Base-by-base conservation (phyloP, 2,113 vertebrate genomes). In the Corythaeola cristata region DNA sequence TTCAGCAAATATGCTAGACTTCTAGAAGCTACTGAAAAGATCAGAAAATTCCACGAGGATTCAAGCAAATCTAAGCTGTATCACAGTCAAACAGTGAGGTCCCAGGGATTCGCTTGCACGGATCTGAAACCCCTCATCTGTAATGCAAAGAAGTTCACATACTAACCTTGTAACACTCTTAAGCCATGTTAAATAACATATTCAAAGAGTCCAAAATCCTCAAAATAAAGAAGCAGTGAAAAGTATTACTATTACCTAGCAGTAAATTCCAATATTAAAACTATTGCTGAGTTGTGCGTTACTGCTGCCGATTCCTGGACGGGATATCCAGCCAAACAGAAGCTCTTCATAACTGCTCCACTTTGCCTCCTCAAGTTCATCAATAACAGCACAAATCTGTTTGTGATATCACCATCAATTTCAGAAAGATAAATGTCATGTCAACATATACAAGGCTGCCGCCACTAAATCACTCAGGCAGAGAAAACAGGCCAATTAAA, bases 361-460 rank as follows among this genome's bases (percentile, higher is more conserved):
- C 67, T 96, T 90, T 47, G 63, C 55, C 78, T 94, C n/a, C 67
- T 73, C 26, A 39, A 84, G 59, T 55, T 79, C 82, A 90, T 85
- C 85, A 89, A 5, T 85, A 92, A 89, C 68, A 78, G 83, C 68
- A 83, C 73, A 74, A 86, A 86, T 92, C 88, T 92, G 90, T 67
- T 90, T 73, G 79, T 50, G 79, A 28, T 84, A 93, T 50, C 89
- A 56, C 84, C 66, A 76, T 89, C 78, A 75, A 33, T 66, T 92
- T 77, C 56, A 84, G 39, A 88, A 81, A 94, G 85, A 94, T n/a
- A 68, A 73, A 97, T 74, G 58, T 37, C 56, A 85, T 30, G 45
- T 79, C 88, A 80, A 64, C 90, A 90, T 37, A 72, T 2, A 55
- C 53, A 23, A 72, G 28, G 58, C 90, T 88, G 83, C 72, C 71